A percentile compares a stretch with the other conserved stretches of the same genome.
These are phyloP conservation scores for Sycophila texana DNA, from an alignment of 2,888 invertebrate genomes.

Conservation along the genomic window DNA sequence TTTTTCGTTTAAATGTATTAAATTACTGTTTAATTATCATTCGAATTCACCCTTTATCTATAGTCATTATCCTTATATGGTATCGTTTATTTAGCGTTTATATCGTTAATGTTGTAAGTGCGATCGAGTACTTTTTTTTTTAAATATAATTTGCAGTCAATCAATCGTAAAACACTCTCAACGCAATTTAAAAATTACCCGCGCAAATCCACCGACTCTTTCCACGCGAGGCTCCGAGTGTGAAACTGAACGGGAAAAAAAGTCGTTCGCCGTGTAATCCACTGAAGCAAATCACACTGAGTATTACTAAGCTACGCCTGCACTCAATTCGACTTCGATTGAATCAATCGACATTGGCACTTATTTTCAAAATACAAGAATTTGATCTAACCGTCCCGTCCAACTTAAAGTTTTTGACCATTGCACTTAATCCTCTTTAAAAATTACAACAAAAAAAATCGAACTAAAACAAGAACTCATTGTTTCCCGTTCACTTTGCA, in stretches of 20 bases:
- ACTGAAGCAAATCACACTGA: neutral
- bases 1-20: slow-evolving; percentile 65
- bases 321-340: slow-evolving; percentile 15
- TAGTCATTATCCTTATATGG: slow-evolving; percentile 35
- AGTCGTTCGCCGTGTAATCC: neutral
- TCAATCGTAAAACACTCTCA: slow-evolving; percentile 17
- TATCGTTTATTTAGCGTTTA: slow-evolving; percentile 45
- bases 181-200: slow-evolving; percentile 36
- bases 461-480: slow-evolving; percentile 11
- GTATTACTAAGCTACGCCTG: neutral
- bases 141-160: slow-evolving; percentile 16
- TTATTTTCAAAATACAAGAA: slow-evolving; percentile 17
- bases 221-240: slow-evolving; percentile 11
- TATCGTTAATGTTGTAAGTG: slow-evolving; percentile 44
- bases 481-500: slow-evolving; percentile 24
- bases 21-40: slow-evolving; percentile 46
- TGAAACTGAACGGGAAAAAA: slow-evolving; percentile 29
- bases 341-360: slow-evolving; percentile 36
- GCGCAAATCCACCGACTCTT: slow-evolving; percentile 12
- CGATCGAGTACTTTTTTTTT: slow-evolving; percentile 40
- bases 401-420: slow-evolving; percentile 1
- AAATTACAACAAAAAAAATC: neutral
- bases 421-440: neutral
- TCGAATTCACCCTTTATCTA: slow-evolving; percentile 35
- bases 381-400: neutral